Evolutionary conservation across 1,140 invertebrate species (phyloP), one percentile per base, ranked within the genome.

Genomic region (Caerostris extrusa): DNA sequence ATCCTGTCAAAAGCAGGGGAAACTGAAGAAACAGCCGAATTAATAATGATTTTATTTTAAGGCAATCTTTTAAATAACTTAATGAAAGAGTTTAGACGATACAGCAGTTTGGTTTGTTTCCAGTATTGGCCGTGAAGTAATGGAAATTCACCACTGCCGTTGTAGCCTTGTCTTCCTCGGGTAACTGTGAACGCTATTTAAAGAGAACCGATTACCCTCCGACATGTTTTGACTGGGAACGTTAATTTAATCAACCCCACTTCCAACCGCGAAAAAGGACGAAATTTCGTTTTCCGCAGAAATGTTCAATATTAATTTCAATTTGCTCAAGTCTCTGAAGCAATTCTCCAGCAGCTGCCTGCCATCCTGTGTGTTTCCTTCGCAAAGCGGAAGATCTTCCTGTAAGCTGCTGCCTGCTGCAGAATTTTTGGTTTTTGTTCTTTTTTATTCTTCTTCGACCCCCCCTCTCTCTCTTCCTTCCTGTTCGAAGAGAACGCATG

Each of bases 261-360:
- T 69, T 67, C 86, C 19, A 34, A 57, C 81, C 55, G 60, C 57
- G 3, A 61, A 77, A 71, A 93, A 34, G 71, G 58, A 82, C 81
- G 83, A 71, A 93, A 60, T 90, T 90, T 94, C 93, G 87, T 85
- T 94, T 85, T 90, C 85, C 71, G 93, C 86, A 56, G 34, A 55
- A 81, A 50, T 93, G n/a, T 57, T 71, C 88, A 67, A 94, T 94
- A 94, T 94, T 94, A 94, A 94, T 94, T 94, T 94, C 88, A 94
- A 94, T 94, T 94, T 94, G 93, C 87, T 17, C 7, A 12, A 82
- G 92, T 93, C 69, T 77, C 64, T 58, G 71, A 56, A 57, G 19
- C 69, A 64, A 53, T 17, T 8, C 53, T 61, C 50, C 64, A 17
- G 53, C 90, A 87, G 91, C 91, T 93, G 82, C 19, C 34, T 19